phyloP scores from a whole-genome alignment of 1,140 invertebrate species.

The Carposina sasakii region DNA sequence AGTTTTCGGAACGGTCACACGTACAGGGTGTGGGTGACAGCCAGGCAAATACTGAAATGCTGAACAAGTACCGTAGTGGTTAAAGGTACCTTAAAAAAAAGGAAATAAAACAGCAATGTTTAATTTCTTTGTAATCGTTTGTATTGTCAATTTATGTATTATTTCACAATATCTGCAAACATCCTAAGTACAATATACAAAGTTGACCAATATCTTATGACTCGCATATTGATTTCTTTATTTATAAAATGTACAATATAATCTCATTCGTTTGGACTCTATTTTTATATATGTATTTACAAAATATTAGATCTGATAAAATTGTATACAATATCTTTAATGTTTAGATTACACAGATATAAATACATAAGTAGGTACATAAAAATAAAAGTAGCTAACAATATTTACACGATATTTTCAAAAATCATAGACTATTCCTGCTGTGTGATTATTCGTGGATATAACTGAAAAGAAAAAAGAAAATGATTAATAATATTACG shows the following conservation, averaged over 20 bases:
- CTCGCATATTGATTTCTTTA: slow-evolving; percentile 45
- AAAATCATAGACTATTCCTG: slow-evolving; percentile 44
- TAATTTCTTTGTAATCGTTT: too few species aligned
- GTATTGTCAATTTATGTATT: slow-evolving; percentile 69
- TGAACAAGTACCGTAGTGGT: too few species aligned
- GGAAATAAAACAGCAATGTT: too few species aligned
- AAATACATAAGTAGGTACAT: slow-evolving; percentile 72
- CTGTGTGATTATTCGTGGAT: slow-evolving; percentile 63
- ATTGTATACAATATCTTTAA: slow-evolving; percentile 64
- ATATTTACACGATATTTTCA: slow-evolving; percentile 51
- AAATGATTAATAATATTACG: slow-evolving; percentile 3
- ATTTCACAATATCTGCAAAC: slow-evolving; percentile 67
- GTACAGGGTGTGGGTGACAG: too few species aligned
- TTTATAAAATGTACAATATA: slow-evolving; percentile 72
- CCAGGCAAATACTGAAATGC: too few species aligned
- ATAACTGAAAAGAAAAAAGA: slow-evolving; percentile 53
- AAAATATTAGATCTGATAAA: slow-evolving; percentile 69
- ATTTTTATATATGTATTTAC: slow-evolving; percentile 66
- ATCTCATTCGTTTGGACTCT: slow-evolving; percentile 68
- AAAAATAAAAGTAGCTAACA: slow-evolving; percentile 60
- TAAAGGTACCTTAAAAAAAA: too few species aligned
- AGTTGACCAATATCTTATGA: slow-evolving; percentile 62
- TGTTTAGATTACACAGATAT: slow-evolving; percentile 64
- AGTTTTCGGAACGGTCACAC: too few species aligned
- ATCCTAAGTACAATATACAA: slow-evolving; percentile 62